Evolutionary conservation across 2,113 vertebrate species (phyloP).

Genomic region (Rhadina sibilatrix): DNA sequence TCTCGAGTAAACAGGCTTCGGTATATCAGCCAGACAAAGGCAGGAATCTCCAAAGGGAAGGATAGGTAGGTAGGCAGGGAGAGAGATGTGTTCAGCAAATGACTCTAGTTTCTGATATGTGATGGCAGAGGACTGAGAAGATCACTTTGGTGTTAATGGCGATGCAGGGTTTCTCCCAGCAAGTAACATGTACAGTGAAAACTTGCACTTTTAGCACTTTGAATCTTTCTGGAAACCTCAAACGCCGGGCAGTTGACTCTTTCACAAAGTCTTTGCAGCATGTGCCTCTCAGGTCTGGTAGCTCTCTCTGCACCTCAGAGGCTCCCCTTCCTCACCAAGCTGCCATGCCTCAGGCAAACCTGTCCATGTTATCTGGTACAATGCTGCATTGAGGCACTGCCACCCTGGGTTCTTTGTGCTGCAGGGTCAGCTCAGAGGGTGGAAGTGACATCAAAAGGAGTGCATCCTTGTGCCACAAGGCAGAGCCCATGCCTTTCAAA

Average conservation of each 20-base stretch:
- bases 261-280: neutral
- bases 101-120: neutral
- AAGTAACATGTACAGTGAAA: neutral
- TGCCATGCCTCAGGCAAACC: neutral
- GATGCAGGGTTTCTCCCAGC: neutral
- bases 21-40: neutral
- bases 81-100: neutral
- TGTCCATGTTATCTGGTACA: neutral
- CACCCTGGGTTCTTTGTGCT: neutral
- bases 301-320: neutral
- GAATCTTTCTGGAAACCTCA: neutral
- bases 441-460: neutral
- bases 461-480: neutral
- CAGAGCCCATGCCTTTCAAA: neutral
- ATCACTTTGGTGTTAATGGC: neutral
- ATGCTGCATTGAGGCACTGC: neutral
- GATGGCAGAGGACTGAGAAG: neutral
- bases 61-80: neutral
- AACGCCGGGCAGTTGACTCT: neutral
- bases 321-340: neutral
- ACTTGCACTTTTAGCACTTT: neutral
- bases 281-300: rapidly evolving
- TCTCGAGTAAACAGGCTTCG: neutral
- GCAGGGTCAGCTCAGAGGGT: neutral
- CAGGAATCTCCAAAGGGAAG: neutral